Base-by-base conservation (phyloP, 2,888 invertebrate species). In the Watsonalla cultraria region DNA sequence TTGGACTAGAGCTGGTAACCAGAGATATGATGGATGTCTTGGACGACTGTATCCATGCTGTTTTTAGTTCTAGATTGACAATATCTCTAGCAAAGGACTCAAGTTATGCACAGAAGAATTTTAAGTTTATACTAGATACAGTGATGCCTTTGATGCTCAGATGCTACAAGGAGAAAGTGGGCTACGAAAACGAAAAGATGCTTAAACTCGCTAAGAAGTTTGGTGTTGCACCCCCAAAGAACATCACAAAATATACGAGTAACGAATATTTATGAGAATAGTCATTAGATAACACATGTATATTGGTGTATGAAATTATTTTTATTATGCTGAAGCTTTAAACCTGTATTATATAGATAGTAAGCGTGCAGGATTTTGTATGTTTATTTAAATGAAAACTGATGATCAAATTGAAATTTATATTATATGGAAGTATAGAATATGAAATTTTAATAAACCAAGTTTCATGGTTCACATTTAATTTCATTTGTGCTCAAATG, bases 1-100 rank as follows among this genome's bases (percentile, higher is more conserved):
- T 96, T 73, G 94, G 96, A 63, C 82, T 97, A 63, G 93, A 94
- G 70, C 89, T 97, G 58, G 93, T 94, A 59, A 95, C 94, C 0
- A 93, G 94, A 33, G 96, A 96, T 77, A 92, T 95, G 74, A 93
- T 95, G 80, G 91, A 93, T 62, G 92, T 94, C 0, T 92, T 97
- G 50, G 95, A 95, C 65, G 94, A 94, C 57, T 94, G 94, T 51
- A 91, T 97, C 49, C 91, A 93, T 67, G 93, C 94, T 52, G 94
- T 97, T 53, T 94, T 96, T 78, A 93, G 93, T 60, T 93, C 94
- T 34, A 95, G 97, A 78, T 88, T 97, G 52, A 92, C 92, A 72
- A 93, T 88, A 51, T 85, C 90, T 51, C 54, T 82, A 61, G 86
- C 82, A 45, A 88, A 85, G 54, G 86, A 90, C 60, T 82, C 86